Conservation (phyloP, 2,113 vertebrate species). For the Acrocephalus kingi region DNA sequence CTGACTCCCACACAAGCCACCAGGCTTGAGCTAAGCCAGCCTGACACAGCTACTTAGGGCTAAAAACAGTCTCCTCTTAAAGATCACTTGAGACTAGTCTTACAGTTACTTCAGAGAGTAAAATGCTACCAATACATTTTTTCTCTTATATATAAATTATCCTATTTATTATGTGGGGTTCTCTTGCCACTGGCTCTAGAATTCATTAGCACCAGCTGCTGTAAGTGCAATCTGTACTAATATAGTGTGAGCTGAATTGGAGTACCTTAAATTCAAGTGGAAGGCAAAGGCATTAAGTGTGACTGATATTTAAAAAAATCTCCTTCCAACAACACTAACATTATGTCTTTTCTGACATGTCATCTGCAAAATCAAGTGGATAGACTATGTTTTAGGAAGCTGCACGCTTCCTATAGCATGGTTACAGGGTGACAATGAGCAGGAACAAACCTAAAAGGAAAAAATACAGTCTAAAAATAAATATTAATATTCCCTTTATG, state of each 20-base stretch:
- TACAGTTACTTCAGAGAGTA: not conserved
- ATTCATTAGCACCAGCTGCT: not conserved
- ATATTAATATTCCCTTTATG: not conserved
- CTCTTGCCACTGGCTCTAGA: not conserved
- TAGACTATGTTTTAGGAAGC: not conserved
- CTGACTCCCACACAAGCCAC: fast-evolving
- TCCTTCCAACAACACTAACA: not conserved
- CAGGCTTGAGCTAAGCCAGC: not conserved
- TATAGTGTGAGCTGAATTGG: not conserved
- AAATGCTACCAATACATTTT: not conserved
- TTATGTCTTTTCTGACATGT: not conserved
- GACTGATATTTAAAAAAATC: not conserved
- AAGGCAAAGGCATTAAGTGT: not conserved
- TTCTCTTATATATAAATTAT: not conserved
- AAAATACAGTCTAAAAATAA: not conserved
- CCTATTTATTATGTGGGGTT: not conserved
- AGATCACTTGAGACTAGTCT: not conserved
- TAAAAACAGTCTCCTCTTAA: not conserved
- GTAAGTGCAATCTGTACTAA: not conserved
- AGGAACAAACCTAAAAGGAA: not conserved
- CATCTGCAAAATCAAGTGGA: not conserved
- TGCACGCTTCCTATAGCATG: not conserved
- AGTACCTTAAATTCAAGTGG: not conserved
- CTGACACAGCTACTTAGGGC: too few relatives aligned
- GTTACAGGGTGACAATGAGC: not conserved